Evolutionary conservation across 2,888 invertebrate genomes (phyloP), one percentile per base, ranked within the genome.

Genomic region (Pharmacophagus antenor): DNA sequence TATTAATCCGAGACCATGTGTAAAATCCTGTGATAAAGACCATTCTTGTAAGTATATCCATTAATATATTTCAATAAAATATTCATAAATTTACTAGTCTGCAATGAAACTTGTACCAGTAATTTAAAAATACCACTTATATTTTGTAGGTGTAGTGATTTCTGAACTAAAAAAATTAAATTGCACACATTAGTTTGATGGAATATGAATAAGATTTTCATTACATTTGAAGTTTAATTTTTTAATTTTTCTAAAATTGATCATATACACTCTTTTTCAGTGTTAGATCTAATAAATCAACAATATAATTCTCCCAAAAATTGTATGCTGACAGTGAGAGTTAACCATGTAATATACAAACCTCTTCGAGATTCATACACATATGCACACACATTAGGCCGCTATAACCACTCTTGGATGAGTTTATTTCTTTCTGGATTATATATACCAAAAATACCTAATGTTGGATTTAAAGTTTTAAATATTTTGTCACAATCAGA

Each of bases 371-470:
- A 70, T 2, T 80, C 90, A 0, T 62, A 63, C 20, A 87, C 89
- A 2, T 75, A 70, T 56, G 68, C 71, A 48, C 71, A 82, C 54
- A 70, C 75, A 3, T 68, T 85, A 15, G 72, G 66, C 17, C 69
- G 71, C 18, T 67, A 73, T 8, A 74, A 70, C 62, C 67, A 77
- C 41, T 55, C 67, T 0, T 63, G 69, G 2, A 56, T 68, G 0
- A 65, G 67, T 21, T 77, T 84, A 1, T 81, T 82, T 37, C 70
- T 86, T n/a, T 77, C 82, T 49, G 91, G 91, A 4, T 31, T 90
- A 6, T 84, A 72, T 53, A 84, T 91, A 63, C 91, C 91, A 41
- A 65, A 67, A 20, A 80, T 91, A 65, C 84, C 85, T 2, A 79
- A 84, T 70, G 87, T 91, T 0, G 70, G 86, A 56, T 87, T 81